Base-by-base conservation (phyloP, 2,113 vertebrate genomes). In the Orcinus orca region DNA sequence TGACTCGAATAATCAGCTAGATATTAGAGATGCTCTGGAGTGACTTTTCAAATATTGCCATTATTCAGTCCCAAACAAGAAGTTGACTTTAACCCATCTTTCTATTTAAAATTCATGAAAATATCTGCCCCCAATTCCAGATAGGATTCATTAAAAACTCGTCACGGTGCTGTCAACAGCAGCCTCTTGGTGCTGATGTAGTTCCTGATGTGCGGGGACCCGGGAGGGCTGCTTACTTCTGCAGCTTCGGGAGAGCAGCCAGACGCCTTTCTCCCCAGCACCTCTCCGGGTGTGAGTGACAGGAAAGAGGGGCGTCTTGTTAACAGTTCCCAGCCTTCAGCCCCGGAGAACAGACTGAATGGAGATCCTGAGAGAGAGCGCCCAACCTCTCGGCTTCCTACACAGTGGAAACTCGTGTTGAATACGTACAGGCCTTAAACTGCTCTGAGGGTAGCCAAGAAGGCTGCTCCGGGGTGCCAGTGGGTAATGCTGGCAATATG, bases 261-360 rank as follows among this genome's bases (percentile, higher is more conserved):
- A 0, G 36, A 17, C 0, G 0, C 1, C 31, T 29, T 44, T 36
- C 18, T 92, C 88, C 4, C 41, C 4, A 5, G 23, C 5, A 3
- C 44, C 53, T 29, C 79, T 88, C 58, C 5, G 44, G 29, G 50
- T 1, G 1, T 3, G n/a, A 65, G 62, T 17, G 8, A 33, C 2
- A 26, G 53, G 55, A 65, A 3, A 25, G 29, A 81, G 33, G 53
- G 44, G 8, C 7, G 5, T 9, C 25, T 82, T 36, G 5, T 29
- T 55, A 58, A 20, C 13, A 31, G 17, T 21, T 9, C 20, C 25
- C 1, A 0, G 15, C 2, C 25, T 15, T 53, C 73, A 5, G 26
- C 25, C 74, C 73, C 0, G 4, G 68, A 23, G 58, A 65, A 3
- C 0, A 89, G 60, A 10, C 29, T 60, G 14, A 67, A 23, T 8